phyloP scores from a whole-genome alignment of 1,140 invertebrate genomes.

The Calliphora vicina region DNA sequence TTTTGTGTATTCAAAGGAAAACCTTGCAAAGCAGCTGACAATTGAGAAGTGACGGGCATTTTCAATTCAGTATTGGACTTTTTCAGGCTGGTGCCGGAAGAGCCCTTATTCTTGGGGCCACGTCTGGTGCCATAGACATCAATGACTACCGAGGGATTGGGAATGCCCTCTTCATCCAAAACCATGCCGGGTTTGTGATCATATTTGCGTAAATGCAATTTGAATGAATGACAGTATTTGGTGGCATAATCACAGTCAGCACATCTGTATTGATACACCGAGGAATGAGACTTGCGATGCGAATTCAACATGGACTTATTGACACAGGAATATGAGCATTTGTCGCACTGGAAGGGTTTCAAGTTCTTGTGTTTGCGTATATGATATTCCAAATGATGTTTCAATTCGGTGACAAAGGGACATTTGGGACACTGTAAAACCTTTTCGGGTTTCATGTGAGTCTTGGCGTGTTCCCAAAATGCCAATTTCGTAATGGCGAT shows the following conservation, averaged over 20 bases:
- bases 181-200: constrained; percentile 86
- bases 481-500: constrained; percentile 86
- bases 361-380: constrained; percentile 93
- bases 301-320: constrained; percentile 99
- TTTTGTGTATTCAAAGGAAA: constrained; percentile 44
- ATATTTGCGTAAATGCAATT: constrained; percentile 94
- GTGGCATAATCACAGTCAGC: constrained; percentile 95
- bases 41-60: constrained; percentile 44
- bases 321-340: constrained; percentile 93
- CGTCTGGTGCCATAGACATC: constrained; percentile 89
- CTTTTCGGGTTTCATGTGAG: constrained; percentile 93
- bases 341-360: constrained; percentile 95
- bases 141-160: constrained; percentile 85
- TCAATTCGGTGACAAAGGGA: constrained; percentile 97
- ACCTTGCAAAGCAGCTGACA: constrained; percentile 51
- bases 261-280: constrained; percentile 95
- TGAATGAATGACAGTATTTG: constrained; percentile 98
- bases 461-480: constrained; percentile 91
- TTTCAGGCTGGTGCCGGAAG: background rate
- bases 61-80: constrained; percentile 10
- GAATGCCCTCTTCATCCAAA: constrained; percentile 85
- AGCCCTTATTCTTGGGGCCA: constrained; percentile 77
- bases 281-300: constrained; percentile 97
- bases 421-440: constrained; percentile 87
- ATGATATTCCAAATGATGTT: constrained; percentile 98